These are phyloP conservation scores for Thumatha senex DNA, from an alignment of 2,888 invertebrate genomes.

Conservation along the genomic window DNA sequence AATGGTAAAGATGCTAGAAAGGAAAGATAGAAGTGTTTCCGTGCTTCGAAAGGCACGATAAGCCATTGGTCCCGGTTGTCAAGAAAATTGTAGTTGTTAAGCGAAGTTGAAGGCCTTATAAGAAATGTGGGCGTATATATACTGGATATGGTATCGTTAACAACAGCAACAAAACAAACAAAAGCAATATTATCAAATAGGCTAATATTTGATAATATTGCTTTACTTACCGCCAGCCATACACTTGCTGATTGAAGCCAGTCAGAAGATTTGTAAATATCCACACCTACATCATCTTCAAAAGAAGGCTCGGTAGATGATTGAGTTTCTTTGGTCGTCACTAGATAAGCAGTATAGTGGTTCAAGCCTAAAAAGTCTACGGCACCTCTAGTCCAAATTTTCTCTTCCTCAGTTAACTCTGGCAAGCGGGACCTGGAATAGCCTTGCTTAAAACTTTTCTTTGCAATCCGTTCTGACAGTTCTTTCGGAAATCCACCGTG, in stretches of 20 bases:
- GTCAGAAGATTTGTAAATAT: slow-evolving; percentile 33
- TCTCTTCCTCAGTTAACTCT: slow-evolving; percentile 63
- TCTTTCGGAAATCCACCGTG: slow-evolving; percentile 81
- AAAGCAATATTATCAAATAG: no score
- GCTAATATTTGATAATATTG: no score
- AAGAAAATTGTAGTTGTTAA: no score
- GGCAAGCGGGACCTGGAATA: slow-evolving; percentile 66
- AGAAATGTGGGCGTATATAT: no score
- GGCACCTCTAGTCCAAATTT: slow-evolving; percentile 47
- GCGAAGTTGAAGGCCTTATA: no score
- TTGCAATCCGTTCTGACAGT: slow-evolving; percentile 65
- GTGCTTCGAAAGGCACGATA: no score
- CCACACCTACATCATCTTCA: slow-evolving; percentile 46
- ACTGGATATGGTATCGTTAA: no score
- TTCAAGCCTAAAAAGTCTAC: slow-evolving; percentile 83
- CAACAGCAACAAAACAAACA: no score
- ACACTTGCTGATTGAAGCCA: slow-evolving; percentile 50
- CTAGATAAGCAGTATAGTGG: slow-evolving; percentile 81
- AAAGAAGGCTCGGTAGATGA: slow-evolving; percentile 34
- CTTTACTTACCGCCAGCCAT: slow-evolving; percentile 53
- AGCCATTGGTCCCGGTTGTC: no score
- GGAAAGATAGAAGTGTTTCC: no score
- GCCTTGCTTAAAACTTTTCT: slow-evolving; percentile 68
- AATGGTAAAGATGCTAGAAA: no score
- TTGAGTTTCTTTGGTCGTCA: slow-evolving; percentile 45